Evolutionary conservation across 2,888 invertebrate genomes (phyloP).

Genomic region (Apodemia zela): DNA sequence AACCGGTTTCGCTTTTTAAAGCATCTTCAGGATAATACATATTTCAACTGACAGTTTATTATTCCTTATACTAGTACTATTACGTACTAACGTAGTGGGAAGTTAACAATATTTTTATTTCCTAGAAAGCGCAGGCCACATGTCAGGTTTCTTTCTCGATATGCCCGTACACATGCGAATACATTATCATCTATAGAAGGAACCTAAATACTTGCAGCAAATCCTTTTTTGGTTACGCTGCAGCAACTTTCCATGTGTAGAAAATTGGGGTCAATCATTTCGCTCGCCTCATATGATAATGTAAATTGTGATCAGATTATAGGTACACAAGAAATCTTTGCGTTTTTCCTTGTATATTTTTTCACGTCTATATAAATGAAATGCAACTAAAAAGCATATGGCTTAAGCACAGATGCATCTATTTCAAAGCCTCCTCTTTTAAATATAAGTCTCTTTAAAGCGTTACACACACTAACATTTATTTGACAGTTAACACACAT

Average conservation of each 20-base stretch:
- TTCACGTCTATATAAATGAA: background rate
- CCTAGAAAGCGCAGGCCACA: background rate
- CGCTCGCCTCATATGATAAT: conserved; percentile 31
- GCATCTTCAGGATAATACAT: too few relatives aligned
- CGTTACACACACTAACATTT: too few relatives aligned
- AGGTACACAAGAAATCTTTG: background rate
- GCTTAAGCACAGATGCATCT: too few relatives aligned
- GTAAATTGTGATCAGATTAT: background rate
- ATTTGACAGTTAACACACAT: too few relatives aligned
- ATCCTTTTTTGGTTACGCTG: conserved; percentile 34
- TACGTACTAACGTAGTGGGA: too few relatives aligned
- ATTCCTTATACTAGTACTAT: too few relatives aligned
- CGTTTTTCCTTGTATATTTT: background rate
- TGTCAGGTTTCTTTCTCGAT: background rate
- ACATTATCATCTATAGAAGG: conserved; percentile 23
- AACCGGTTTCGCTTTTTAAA: too few relatives aligned
- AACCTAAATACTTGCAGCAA: conserved; percentile 33
- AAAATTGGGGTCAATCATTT: conserved; percentile 38
- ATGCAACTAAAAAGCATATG: too few relatives aligned
- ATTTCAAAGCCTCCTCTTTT: too few relatives aligned
- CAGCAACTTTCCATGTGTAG: conserved; percentile 38
- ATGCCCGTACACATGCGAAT: background rate
- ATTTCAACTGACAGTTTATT: too few relatives aligned
- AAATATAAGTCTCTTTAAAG: too few relatives aligned
- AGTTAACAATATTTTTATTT: too few relatives aligned